Evolutionary conservation across 2,113 vertebrate genomes (phyloP), one percentile per base, ranked within the genome.

Genomic region (Corvus cornix): DNA sequence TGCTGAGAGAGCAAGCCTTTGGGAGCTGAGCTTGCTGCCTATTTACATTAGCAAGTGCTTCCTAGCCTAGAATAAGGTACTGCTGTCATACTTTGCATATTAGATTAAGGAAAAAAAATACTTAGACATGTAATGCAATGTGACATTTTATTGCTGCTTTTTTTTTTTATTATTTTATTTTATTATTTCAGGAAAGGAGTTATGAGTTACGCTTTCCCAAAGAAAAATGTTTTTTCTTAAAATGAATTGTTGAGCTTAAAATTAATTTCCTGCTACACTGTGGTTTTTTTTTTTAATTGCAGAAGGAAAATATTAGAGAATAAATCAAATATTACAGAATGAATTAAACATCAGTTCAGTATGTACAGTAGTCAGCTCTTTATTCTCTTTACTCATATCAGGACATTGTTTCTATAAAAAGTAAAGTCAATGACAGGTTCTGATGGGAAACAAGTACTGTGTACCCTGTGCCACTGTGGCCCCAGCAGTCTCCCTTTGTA

Each of bases 1-100:
- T 7, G 1, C 46, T 39, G 30, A 0, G 0, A 37, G 21, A 79
- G 28, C 16, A 3, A 39, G 63, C 75, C 85, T 74, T 23, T 3
- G 5, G n/a, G 56, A 35, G 11, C 3, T 4, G 7, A n/a, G n/a
- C 52, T 86, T 12, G 4, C 56, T 77, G 53, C 53, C 74, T 69
- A 0, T 23, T 84, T 53, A 6, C 73, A 27, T 74, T 44, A 91
- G 58, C 59, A 35, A 70, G 46, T 37, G 37, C 58, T 84, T 92
- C 67, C 63, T 51, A 24, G 16, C 3, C 2, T 39, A 21, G 43
- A 41, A 15, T n/a, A 55, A 83, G 35, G 35, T 83, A 41, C 55
- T 93, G 74, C 92, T 11, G 3, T 69, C 62, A 44, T 27, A 49
- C 23, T 86, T 91, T 78, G 59, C 16, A 16, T 90, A 33, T 76